Evolutionary conservation across 2,113 vertebrate species (phyloP), one percentile per base, ranked within the genome.

Genomic region (Excalfactoria chinensis): DNA sequence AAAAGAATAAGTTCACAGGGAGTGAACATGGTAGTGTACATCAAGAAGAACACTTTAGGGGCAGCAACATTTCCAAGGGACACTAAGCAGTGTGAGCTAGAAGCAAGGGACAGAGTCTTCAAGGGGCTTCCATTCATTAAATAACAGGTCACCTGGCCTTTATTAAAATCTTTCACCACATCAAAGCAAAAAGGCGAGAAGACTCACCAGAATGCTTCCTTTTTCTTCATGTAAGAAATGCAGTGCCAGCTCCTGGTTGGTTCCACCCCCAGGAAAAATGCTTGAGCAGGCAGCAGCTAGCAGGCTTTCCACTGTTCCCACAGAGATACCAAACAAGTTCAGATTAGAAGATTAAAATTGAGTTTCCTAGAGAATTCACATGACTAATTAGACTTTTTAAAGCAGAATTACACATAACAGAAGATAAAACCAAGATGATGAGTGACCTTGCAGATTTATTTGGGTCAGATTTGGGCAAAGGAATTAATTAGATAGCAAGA

Each of bases 201-300:
- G 20, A 93, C 99, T 99, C 97, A 99, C 99, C 99, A 99, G 97
- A 96, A 99, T 98, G 93, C 98, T 98, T 86, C 99, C 99, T 86
- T 98, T 98, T 85, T 98, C 98, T 97, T 99, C 98, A 7, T 99
- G 97, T 85, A 99, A 97, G 97, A 98, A 99, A 93, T 99, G 99
- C 94, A 99, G 96, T 1, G 98, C 98, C 86, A 99, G 96, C 96
- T 99, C 99, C 97, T 99, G 99, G 97, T 99, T 99, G 92, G 99
- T 99, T 89, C 99, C 99, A 68, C 97, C 99, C 35, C 99, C 99
- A 79, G 96, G 98, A 93, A 99, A 97, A 89, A 98, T 98, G 86
- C 99, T 99, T 91, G 99, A 99, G 93, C 99, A 99, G 80, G 99
- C 98, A 90, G 99, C 98, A 84, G 98, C 98, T 97, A 99, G 98